Percentiles rank a stretch among this genome's conserved stretches.
Conservation (phyloP, 1,140 invertebrate genomes). For the Lasaia peninsularis region DNA sequence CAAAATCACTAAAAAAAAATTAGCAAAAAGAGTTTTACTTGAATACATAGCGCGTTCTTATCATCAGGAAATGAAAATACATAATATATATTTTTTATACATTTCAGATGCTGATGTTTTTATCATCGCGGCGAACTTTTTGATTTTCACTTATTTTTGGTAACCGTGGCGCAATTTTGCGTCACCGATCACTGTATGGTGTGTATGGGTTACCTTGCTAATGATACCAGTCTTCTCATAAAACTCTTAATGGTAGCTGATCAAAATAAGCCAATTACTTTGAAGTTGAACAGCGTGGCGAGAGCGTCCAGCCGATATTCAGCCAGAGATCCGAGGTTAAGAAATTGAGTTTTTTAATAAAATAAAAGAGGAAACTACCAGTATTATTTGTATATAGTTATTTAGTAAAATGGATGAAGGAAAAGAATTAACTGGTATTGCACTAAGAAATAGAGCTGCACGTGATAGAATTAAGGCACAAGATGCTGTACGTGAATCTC, state of each 20-base stretch:
- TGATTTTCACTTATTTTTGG: background rate
- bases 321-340: constrained; percentile 73
- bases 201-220: constrained; percentile 49
- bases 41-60: too few species aligned
- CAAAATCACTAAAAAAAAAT: too few species aligned
- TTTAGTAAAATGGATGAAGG: constrained; percentile 47
- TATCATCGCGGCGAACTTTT: background rate
- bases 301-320: constrained; percentile 65
- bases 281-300: constrained; percentile 66
- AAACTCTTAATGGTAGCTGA: constrained; percentile 64
- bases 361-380: constrained; percentile 32
- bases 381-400: constrained; percentile 48
- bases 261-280: constrained; percentile 64
- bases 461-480: constrained; percentile 28
- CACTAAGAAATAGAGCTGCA: constrained; percentile 45
- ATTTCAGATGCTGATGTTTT: constrained; percentile 21
- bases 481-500: constrained; percentile 51
- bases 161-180: constrained; percentile 23
- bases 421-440: constrained; percentile 35
- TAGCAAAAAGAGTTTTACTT: too few species aligned
- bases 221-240: constrained; percentile 26
- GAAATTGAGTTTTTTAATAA: constrained; percentile 39
- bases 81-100: constrained; percentile 1
- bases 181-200: constrained; percentile 14
- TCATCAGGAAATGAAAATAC: too few species aligned